Base-by-base conservation (phyloP, 1,140 invertebrate species). In the Hycleus phaleratus region DNA sequence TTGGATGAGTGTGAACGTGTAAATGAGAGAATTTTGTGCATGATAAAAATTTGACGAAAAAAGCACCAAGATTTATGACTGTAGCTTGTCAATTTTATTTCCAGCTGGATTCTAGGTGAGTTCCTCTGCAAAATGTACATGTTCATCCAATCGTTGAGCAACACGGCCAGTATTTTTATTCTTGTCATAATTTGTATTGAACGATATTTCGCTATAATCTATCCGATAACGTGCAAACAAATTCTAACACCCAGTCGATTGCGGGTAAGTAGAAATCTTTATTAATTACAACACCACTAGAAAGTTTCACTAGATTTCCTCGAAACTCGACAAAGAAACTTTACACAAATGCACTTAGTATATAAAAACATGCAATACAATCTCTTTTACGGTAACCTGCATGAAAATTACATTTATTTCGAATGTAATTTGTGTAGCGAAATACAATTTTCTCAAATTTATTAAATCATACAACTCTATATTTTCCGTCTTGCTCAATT, bases 121-220 rank as follows among this genome's bases (percentile, higher is more conserved):
- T 87, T 89, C 62, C 76, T 91, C 9, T 91, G 88, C 73, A 88
- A 89, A 68, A 87, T 89, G 81, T 90, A 91, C 72, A 86, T 88
- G 74, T 91, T 90, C 67, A 82, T 88, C 6, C 85, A 88, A 64
- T 85, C 84, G 0, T 72, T 91, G 26, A 88, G 86, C 67, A 90
- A 89, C 71, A 90, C 87, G 2, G 86, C 88, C 0, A 90, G 87
- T 7, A 87, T 91, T 56, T 84, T 89, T 67, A 90, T 91, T 42
- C 73, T 91, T 46, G 85, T 89, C 8, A 84, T 90, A 10, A 89
- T 90, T 51, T 90, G 87, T 66, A 84, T 85, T n/a, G 88, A 91
- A 67, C 76, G 88, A 56, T 91, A 90, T 66, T 81, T 91, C 59
- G 88, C 87, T 49, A 91, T 90, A 45, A 85, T 90, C 59, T 86